These are phyloP conservation scores for Alethe diademata DNA, from an alignment of 2,113 vertebrate genomes.

Conservation along the genomic window DNA sequence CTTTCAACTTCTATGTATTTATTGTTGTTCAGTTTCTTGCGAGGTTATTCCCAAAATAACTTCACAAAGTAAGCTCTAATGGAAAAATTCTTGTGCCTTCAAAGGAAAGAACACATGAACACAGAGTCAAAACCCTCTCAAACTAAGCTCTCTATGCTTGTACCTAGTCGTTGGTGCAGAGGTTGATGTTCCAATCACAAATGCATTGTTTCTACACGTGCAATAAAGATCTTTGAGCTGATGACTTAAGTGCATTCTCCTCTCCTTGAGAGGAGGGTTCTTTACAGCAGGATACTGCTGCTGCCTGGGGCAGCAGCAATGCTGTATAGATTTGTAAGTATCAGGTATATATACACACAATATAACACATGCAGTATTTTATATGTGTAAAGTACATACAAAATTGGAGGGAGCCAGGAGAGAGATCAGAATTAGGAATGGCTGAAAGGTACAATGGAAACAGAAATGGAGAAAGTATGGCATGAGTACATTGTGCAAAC, in stretches of 20 bases:
- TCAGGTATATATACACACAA: not conserved
- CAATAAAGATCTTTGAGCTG: not conserved
- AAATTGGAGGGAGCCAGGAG: not conserved
- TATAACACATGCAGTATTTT: not conserved
- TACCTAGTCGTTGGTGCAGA: not conserved
- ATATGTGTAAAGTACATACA: not conserved
- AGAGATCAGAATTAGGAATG: not conserved
- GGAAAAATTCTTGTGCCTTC: not conserved
- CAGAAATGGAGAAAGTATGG: not conserved
- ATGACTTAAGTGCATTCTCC: not conserved
- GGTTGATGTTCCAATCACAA: not conserved
- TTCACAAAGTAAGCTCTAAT: not conserved
- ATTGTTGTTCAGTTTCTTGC: not conserved
- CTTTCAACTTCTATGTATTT: not conserved
- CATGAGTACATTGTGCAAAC: not conserved
- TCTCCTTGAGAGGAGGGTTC: not conserved
- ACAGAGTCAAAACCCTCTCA: not conserved
- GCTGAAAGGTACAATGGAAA: not conserved
- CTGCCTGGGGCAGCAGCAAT: not conserved
- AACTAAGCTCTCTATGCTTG: not conserved
- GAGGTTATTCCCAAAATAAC: constrained; percentile 6
- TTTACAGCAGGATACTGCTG: not conserved
- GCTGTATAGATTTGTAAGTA: not conserved
- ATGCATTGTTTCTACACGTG: not conserved
- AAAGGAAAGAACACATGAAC: not conserved